phyloP scores from a whole-genome alignment of 64 coral and sea anemone species.

The Actinia equina region DNA sequence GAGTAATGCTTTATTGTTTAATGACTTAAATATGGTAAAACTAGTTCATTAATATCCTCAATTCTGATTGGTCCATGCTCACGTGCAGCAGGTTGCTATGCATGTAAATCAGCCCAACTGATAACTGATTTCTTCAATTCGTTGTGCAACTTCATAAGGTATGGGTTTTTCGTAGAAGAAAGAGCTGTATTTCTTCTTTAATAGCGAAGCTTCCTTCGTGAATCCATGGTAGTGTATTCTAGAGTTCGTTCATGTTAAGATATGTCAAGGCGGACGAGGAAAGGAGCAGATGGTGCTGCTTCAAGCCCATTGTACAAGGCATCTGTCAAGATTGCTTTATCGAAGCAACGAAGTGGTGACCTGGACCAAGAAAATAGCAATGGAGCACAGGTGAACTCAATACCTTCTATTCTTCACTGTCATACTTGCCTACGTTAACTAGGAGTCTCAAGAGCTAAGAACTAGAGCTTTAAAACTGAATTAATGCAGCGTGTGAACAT shows the following conservation, averaged over 20 bases:
- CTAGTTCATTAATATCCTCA: too few species aligned
- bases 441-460: too few species aligned
- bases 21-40: too few species aligned
- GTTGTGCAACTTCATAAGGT: neutral
- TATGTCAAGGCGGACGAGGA: neutral
- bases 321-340: constrained; percentile 1
- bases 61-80: too few species aligned
- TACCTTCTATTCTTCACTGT: too few species aligned
- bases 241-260: neutral
- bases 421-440: too few species aligned
- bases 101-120: neutral
- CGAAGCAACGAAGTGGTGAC: neutral
- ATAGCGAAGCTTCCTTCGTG: neutral
- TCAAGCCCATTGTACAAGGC: neutral
- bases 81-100: too few species aligned
- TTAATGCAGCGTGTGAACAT: too few species aligned
- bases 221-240: too few species aligned
- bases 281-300: neutral
- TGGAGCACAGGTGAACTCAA: neutral
- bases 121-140: neutral
- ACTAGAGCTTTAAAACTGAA: too few species aligned
- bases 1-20: too few species aligned
- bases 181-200: neutral
- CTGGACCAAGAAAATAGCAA: neutral
- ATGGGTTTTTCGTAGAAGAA: neutral